Evolutionary conservation across 2,113 vertebrate genomes (phyloP), one percentile per base, ranked within the genome.

Genomic region (Pipa parva): DNA sequence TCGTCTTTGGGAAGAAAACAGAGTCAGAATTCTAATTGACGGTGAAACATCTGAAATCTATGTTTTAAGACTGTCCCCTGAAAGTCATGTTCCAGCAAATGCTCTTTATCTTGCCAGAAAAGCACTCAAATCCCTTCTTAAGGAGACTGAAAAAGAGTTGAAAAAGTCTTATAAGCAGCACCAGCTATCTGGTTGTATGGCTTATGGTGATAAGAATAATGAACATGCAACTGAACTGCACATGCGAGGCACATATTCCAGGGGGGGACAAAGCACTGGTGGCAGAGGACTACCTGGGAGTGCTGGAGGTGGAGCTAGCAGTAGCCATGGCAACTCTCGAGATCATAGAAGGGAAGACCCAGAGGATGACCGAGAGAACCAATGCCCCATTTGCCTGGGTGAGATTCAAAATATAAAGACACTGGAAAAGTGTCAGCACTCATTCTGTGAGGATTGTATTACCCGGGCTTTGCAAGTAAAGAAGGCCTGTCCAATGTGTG

Each of bases 1-100:
- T 45, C 92, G 92, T 75, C 94, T 98, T 75, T 90, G 92, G 82
- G 89, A 89, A 77, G 93, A 93, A 79, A 90, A 93, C 75, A 89
- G 88, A 56, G 91, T 96, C 73, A 88, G 86, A 25, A 93, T 91
- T 58, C 84, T 92, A 73, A 94, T 97, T 58, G 85, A 93, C 28
- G 93, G 93, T n/a, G 95, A 97, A 74, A 91, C 90, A 39, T 92
- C 93, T 3, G 95, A 95, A 76, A 93, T 94, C 83, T 97, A 95
- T 2, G 90, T 94, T 7, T 90, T 97, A 73, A 89, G 95, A 76
- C 91, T 92, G 58, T 90, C 89, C 1, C 86, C 85, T 54, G 89
- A 91, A 52, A 85, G 86, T 63, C 84, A 81, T 62, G 78, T 84
- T 67, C 79, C 80, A 0, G 77, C 77, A 55, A 64, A 77, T 0